A percentile compares a stretch with the other conserved stretches of the same genome.
Conservation (phyloP, 2,113 vertebrate genomes). For the Phodopus roborovskii region DNA sequence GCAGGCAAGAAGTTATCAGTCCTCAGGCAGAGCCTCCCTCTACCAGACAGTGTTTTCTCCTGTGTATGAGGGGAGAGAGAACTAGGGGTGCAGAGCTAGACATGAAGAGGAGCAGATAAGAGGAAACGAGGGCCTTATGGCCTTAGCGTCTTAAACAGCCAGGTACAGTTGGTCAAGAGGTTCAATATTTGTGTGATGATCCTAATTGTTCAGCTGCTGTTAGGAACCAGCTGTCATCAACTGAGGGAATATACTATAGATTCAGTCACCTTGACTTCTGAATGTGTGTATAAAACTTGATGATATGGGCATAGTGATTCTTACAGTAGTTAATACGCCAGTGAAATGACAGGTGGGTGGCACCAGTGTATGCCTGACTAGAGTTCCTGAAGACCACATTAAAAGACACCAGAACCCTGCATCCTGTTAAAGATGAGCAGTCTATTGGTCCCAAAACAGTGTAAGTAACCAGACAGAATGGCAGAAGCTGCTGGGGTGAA, state of each 20-base stretch:
- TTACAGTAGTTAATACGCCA: not conserved
- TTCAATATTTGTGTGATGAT: not conserved
- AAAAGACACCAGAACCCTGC: not conserved
- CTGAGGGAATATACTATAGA: not conserved
- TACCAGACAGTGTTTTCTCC: not conserved
- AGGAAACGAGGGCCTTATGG: not conserved
- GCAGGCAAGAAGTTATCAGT: not conserved
- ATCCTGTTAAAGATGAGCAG: not conserved
- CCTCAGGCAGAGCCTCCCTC: not conserved
- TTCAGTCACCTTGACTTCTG: not conserved
- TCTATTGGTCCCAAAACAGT: not conserved
- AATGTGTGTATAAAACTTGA: conserved; percentile 9
- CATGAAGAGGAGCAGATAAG: not conserved
- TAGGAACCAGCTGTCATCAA: not conserved
- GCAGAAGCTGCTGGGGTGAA: not conserved
- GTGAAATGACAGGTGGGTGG: not conserved
- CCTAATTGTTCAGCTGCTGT: not conserved
- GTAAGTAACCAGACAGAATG: not conserved
- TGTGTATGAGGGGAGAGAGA: not conserved
- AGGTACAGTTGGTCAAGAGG: not conserved
- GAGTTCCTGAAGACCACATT: not conserved
- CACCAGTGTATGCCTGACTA: not conserved
- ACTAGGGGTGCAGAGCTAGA: not conserved
- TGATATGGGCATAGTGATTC: not conserved
- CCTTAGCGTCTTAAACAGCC: not conserved